phyloP scores from a whole-genome alignment of 2,113 vertebrate genomes.

The Centropus unirufus region DNA sequence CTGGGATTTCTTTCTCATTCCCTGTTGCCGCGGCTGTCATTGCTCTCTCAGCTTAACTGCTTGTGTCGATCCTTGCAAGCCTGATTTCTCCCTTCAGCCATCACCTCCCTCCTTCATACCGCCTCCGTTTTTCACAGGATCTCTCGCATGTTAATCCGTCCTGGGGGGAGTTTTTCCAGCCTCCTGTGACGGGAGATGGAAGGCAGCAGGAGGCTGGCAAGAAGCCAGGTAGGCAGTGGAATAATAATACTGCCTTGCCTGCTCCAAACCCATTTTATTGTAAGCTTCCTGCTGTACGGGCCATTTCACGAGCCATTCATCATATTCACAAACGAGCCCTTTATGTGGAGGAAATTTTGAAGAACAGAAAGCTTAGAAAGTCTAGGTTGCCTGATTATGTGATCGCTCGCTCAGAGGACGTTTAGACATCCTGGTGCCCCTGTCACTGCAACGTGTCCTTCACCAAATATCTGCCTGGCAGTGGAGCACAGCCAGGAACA shows the following conservation, averaged over 20 bases:
- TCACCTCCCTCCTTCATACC: not conserved
- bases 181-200: not conserved
- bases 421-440: not conserved
- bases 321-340: not conserved
- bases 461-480: not conserved
- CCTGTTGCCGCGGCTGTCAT: not conserved
- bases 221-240: not conserved
- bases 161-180: not conserved
- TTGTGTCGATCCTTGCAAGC: not conserved
- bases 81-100: not conserved
- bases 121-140: not conserved
- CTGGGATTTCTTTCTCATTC: not conserved
- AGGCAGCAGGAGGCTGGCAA: conserved; percentile 16
- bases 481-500: not conserved
- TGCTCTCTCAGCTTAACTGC: not conserved
- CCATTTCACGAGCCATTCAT: not conserved
- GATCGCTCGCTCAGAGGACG: not conserved
- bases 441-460: not conserved
- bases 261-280: not conserved
- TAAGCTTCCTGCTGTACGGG: not conserved
- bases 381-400: not conserved
- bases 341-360: not conserved
- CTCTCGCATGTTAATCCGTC: not conserved
- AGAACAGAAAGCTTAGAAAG: not conserved
- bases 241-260: not conserved